phyloP scores from a whole-genome alignment of 2,797 vertebrate species.

The Sebastes iracundus region DNA sequence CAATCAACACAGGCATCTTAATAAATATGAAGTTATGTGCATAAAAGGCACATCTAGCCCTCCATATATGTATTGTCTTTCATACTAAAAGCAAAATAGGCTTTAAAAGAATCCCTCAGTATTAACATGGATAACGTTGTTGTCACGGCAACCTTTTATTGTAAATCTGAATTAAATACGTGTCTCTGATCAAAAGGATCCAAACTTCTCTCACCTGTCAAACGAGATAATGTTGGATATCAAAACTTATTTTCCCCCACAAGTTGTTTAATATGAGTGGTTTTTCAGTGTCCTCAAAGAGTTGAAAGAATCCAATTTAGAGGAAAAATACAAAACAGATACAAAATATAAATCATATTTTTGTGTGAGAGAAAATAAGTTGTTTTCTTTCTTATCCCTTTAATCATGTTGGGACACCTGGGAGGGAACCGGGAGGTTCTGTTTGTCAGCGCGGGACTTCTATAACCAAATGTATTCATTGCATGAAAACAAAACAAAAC shows the following conservation, averaged over 20 bases:
- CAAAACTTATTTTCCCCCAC: not conserved
- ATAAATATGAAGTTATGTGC: not conserved
- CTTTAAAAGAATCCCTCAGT: not conserved
- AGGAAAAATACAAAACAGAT: too few species aligned
- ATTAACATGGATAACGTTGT: not conserved
- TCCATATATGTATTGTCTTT: not conserved
- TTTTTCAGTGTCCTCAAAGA: not conserved
- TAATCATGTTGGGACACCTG: too few species aligned
- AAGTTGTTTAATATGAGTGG: not conserved
- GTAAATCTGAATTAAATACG: not conserved
- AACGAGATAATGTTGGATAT: not conserved
- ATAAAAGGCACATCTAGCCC: not conserved
- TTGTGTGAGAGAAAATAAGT: too few species aligned
- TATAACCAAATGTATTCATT: not conserved
- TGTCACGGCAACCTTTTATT: not conserved
- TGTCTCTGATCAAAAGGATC: too few species aligned
- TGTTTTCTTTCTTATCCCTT: too few species aligned
- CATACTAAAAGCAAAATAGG: not conserved
- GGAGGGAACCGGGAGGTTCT: too few species aligned
- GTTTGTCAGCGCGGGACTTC: too few species aligned
- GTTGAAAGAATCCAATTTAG: too few species aligned
- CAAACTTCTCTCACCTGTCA: not conserved
- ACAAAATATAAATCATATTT: too few species aligned
- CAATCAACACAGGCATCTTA: not conserved
- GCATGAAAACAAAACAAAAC: not conserved